phyloP scores from a whole-genome alignment of 2,888 invertebrate species.

The Orthosia gothica region DNA sequence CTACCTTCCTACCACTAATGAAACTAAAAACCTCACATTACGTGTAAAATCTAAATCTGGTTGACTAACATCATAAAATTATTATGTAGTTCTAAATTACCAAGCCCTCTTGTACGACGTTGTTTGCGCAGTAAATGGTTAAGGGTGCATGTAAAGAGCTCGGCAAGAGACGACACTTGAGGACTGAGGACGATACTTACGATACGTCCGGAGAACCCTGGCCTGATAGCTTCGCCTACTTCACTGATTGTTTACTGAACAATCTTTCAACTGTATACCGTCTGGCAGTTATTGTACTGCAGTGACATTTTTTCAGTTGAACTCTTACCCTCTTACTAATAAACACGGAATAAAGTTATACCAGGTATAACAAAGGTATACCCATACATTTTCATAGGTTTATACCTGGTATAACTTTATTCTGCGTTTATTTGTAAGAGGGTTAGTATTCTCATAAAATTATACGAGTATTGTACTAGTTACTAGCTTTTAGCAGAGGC shows the following conservation, averaged over 20 bases:
- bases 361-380: too few species aligned
- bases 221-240: neutral
- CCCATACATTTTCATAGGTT: too few species aligned
- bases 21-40: neutral
- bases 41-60: neutral
- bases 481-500: too few species aligned
- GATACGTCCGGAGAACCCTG: neutral
- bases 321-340: too few species aligned
- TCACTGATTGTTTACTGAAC: neutral
- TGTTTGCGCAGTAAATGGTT: constrained; percentile 31
- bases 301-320: neutral
- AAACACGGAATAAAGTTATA: too few species aligned
- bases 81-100: constrained; percentile 7
- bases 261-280: neutral
- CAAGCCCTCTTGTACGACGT: neutral
- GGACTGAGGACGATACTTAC: neutral
- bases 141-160: constrained; percentile 19
- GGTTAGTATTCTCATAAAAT: neutral
- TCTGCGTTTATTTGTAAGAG: too few species aligned
- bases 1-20: neutral
- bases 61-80: constrained; percentile 8
- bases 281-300: neutral
- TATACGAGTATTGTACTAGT: too few species aligned
- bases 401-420: too few species aligned
- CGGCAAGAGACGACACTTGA: constrained; percentile 12